Base-by-base conservation (phyloP, 2,113 vertebrate genomes). In the Odocoileus virginianus region DNA sequence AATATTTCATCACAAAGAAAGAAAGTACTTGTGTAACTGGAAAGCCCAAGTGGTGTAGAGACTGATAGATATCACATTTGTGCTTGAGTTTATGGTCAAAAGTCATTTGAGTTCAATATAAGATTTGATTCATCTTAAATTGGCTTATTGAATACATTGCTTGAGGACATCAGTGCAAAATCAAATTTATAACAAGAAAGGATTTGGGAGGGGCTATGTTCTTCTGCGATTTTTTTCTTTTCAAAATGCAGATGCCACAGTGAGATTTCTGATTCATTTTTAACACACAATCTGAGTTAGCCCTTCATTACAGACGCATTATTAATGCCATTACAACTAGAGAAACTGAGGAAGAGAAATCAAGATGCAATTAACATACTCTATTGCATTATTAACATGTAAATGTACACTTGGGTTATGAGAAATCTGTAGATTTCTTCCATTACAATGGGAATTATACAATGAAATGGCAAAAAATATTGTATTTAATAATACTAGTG, bases 401-500 rank as follows among this genome's bases (percentile, higher is more conserved):
- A 96, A 11, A 4, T 97, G 95, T 90, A 83, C 28, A 97, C 87
- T 83, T 96, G 95, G 96, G 98, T 98, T 98, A 96, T 96, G 87
- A 97, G 52, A 93, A 93, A 87, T 89, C 45, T 98, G 71, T 87
- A 97, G 25, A 79, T 97, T 95, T 33, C 94, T 91, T 97, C 57
- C 89, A 97, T 45, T 84, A 93, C 89, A 60, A 84, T 95, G 87
- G 83, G 92, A 96, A 61, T 57, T 79, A 43, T 54, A 83, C 78
- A 89, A 15, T 58, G 36, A 47, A 40, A 61, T 76, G 45, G 52
- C 2, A 61, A 64, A 94, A 94, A 79, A 85, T 61, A 2, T 81
- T 85, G 54, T 2, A 25, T 87, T 55, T 84, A 79, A 28, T 33
- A 52, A 61, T 1, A 79, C 9, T 12, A 89, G 28, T 28, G 6